phyloP scores from a whole-genome alignment of 64 coral and sea anemone genomes.

The Porites lutea region DNA sequence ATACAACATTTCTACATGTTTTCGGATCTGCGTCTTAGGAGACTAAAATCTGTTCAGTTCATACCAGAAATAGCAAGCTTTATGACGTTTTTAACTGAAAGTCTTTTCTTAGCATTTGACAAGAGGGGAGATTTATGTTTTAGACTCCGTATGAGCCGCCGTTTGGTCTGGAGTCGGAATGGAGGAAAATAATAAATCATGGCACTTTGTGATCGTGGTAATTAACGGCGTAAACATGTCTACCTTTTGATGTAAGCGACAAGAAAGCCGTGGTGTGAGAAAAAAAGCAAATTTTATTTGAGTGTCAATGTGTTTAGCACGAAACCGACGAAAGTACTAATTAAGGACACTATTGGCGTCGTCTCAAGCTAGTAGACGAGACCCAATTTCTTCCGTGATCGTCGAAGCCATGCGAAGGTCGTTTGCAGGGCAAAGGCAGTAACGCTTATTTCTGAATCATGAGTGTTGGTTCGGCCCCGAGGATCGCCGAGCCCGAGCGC shows the following conservation, averaged over 20 bases:
- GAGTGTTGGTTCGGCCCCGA: too few relatives aligned
- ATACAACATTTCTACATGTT: too few relatives aligned
- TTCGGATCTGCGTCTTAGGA: too few relatives aligned
- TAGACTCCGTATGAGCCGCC: neutral
- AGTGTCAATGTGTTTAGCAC: too few relatives aligned
- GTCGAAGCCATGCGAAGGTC: too few relatives aligned
- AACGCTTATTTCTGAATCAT: too few relatives aligned
- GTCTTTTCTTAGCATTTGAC: neutral
- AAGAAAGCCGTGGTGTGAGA: neutral
- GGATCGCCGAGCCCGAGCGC: too few relatives aligned
- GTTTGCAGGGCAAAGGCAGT: too few relatives aligned
- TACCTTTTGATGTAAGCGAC: neutral
- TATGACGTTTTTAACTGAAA: neutral
- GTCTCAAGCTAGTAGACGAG: too few relatives aligned
- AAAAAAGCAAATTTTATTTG: neutral
- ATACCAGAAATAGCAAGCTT: neutral
- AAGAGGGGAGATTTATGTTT: slow-evolving; percentile 3
- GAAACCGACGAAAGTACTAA: too few relatives aligned
- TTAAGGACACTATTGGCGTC: too few relatives aligned
- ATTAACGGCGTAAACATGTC: neutral
- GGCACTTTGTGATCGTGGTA: neutral
- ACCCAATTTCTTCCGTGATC: too few relatives aligned
- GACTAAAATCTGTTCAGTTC: neutral
- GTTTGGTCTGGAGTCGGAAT: neutral
- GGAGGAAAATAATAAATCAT: slow-evolving; percentile 3